Evolutionary conservation across 2,888 invertebrate species (phyloP), one percentile per base, ranked within the genome.

Genomic region (Sycophila texana): DNA sequence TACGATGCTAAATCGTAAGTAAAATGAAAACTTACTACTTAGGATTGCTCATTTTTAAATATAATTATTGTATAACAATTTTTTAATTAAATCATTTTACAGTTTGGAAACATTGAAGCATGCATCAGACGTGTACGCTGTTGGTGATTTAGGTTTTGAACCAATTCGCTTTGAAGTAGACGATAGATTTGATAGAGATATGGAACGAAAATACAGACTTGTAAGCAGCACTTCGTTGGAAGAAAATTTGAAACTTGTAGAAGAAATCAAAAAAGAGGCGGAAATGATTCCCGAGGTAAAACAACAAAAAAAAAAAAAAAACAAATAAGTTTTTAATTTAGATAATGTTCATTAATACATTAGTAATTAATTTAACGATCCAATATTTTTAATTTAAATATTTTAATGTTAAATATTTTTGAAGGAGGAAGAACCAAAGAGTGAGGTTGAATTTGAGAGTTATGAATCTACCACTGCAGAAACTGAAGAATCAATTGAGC

Each of bases 131-230:
- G 74, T 81, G 77, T 86, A 84, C 71, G 47, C 30, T 30, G 73
- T 66, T 63, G 85, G 84, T 26, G 85, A 86, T 75, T 82, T 86
- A 68, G 85, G 83, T 18, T 86, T 86, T 57, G 84, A 84, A 53
- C 84, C 84, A 7, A 57, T 65, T 10, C 79, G 80, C 22, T 60
- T 81, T 81, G 49, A 79, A 61, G 20, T 79, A 18, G 77, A 82
- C 10, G 49, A 60, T 18, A 16, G 22, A 20, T 22, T 12, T 20
- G 47, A 22, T 14, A 47, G 49, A 39, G 30, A 49, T 81, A 30
- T 22, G 39, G n/a, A 61, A 53, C 53, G 71, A 47, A 12, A 5
- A 55, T 55, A 68, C 20, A 68, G 78, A 12, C 18, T 16, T 55
- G 16, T 55, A 55, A 55, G n/a, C 18, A n/a, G 18, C 55, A 4